phyloP scores from a whole-genome alignment of 2,888 invertebrate species.

The Drosophila sordidula region DNA sequence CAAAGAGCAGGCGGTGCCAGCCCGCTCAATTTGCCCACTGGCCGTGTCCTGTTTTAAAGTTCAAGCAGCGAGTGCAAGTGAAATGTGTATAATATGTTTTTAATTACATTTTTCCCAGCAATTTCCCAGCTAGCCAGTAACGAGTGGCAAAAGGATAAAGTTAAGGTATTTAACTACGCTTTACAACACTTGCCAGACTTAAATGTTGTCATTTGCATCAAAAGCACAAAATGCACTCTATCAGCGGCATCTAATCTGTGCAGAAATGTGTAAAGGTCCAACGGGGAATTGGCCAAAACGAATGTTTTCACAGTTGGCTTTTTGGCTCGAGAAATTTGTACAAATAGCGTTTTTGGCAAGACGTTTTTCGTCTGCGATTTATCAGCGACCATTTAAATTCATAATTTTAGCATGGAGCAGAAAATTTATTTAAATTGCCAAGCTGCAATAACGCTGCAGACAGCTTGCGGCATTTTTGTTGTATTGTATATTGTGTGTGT shows the following conservation, averaged over 20 bases:
- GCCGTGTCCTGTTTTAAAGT: constrained; percentile 11
- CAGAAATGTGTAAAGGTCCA: constrained; percentile 27
- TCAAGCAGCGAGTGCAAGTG: constrained; percentile 28
- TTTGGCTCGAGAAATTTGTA: constrained; percentile 4
- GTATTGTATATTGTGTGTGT: neutral
- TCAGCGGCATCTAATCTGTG: constrained; percentile 59
- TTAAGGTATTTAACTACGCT: constrained; percentile 4
- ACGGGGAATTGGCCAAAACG: constrained; percentile 9
- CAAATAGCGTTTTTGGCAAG: constrained; percentile 27
- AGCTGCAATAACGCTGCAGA: constrained; percentile 40
- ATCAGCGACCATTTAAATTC: constrained; percentile 82
- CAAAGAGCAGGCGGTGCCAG: constrained; percentile 13
- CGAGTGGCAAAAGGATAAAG: constrained; percentile 15
- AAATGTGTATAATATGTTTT: constrained; percentile 62
- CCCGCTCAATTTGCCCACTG: constrained; percentile 18
- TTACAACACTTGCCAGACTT: constrained; percentile 1
- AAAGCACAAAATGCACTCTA: constrained; percentile 78
- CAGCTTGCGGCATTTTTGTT: constrained; percentile 31
- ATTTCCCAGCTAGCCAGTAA: constrained; percentile 10
- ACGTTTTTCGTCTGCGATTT: constrained; percentile 63
- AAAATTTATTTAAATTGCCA: constrained; percentile 73
- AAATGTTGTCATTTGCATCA: constrained; percentile 67
- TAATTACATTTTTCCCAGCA: constrained; percentile 62
- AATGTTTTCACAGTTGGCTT: neutral
- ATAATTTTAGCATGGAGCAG: constrained; percentile 73